Conservation (phyloP, 2,113 vertebrate genomes). For the Eolophus roseicapilla region DNA sequence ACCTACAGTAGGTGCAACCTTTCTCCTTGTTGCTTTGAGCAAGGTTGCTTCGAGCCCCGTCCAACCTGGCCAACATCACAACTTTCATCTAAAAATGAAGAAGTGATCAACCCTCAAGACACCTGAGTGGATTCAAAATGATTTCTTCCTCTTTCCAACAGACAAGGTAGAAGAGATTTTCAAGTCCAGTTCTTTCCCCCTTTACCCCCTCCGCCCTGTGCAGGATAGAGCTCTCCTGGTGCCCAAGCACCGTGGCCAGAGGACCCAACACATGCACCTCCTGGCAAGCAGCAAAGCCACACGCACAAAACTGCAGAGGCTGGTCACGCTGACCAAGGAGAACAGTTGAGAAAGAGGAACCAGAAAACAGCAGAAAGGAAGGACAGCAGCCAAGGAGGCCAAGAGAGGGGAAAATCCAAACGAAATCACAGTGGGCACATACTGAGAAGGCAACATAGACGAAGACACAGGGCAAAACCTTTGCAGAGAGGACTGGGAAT, state of each 20-base stretch:
- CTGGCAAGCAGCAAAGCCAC: background rate
- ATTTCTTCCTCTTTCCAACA: background rate
- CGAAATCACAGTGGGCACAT: background rate
- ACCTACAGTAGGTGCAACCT: background rate
- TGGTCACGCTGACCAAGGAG: background rate
- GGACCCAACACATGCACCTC: background rate
- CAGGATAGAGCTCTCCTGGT: constrained; percentile 68
- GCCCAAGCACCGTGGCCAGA: background rate
- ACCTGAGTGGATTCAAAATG: background rate
- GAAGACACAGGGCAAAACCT: background rate
- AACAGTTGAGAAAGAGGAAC: background rate
- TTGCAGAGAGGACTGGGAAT: background rate
- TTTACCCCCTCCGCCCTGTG: background rate
- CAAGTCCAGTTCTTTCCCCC: background rate
- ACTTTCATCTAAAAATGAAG: background rate
- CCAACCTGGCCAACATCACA: background rate
- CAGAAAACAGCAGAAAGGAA: constrained; percentile 34
- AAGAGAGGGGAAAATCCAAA: background rate
- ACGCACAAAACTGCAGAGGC: background rate
- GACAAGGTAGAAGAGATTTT: background rate
- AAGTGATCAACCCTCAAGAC: background rate
- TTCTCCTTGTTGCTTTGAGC: background rate
- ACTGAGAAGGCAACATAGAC: background rate
- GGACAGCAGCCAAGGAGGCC: background rate
- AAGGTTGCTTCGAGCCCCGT: background rate